Percentiles rank a stretch among this genome's conserved stretches.
Conservation (phyloP, 2,113 vertebrate genomes). For the Alosa alosa region DNA sequence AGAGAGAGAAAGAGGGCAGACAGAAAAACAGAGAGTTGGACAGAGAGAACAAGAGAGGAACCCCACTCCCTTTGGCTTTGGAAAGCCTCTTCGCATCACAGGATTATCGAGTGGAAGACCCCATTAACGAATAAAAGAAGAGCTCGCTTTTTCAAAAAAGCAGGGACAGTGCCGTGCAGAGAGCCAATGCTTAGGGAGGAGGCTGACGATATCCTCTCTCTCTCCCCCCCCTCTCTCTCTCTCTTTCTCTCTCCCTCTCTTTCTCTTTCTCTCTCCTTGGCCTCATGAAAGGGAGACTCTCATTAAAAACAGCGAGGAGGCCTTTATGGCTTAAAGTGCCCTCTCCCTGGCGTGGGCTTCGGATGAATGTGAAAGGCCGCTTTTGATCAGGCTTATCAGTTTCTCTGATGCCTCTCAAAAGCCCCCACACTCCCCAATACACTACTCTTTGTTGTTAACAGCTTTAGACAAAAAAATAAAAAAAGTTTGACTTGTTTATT, state of each 20-base stretch:
- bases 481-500: neutral
- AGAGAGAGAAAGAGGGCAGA: neutral
- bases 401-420: neutral
- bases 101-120: constrained; percentile 44
- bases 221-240: neutral
- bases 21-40: neutral
- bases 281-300: constrained; percentile 27
- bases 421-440: neutral
- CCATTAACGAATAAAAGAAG: constrained; percentile 44
- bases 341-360: constrained; percentile 12
- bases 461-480: neutral
- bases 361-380: constrained; percentile 27
- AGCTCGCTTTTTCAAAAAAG: neutral
- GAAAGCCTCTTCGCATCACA: constrained; percentile 35
- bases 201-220: neutral
- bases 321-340: constrained; percentile 32
- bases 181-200: neutral
- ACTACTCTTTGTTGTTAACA: neutral
- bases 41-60: neutral
- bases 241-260: neutral
- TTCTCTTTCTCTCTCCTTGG: neutral
- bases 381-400: constrained; percentile 29
- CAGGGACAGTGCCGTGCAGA: neutral
- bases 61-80: constrained; percentile 13
- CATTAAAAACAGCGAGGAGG: constrained; percentile 40